Evolutionary conservation across 1,140 invertebrate species (phyloP), one percentile per base, ranked within the genome.

Genomic region (Trichonephila inaurata): DNA sequence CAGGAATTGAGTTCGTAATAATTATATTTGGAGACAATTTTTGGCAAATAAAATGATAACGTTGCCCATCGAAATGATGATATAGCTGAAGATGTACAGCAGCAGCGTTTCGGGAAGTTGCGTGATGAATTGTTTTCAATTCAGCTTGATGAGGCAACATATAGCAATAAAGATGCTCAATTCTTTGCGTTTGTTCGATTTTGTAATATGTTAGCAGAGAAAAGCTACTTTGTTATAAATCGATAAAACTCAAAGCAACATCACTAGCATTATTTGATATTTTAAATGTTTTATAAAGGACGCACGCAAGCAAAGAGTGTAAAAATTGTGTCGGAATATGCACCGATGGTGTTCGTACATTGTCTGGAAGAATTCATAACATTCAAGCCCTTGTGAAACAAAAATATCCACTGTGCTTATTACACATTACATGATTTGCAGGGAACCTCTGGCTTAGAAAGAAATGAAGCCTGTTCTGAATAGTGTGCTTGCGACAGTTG

Each of bases 401-500:
- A 44, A 44, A 82, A 14, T 44, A 0, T 19, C 33, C 33, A 44
- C 77, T 51, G 14, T 44, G 18, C 18, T 1, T 82, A 14, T 82
- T 5, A 82, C 33, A 82, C 16, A 82, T 82, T 40, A 16, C 51
- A 86, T 62, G 0, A 86, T 86, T 24, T 21, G 24, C 83, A 86
- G 83, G 12, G 58, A 86, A 62, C n/a, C 51, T 62, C 51, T 86
- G 51, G 51, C 58, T 86, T 60, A 21, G 0, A 86, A 86, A 86
- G 83, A 86, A 86, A 86, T 86, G 83, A 86, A 12, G 61, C 16
- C 24, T 86, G 58, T 10, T 61, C n/a, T 86, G n/a, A 86, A 86
- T 33, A 86, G n/a, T 86, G n/a, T 58, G 0, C 40, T 61, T 62
- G 62, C 28, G 21, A 86, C 58, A 8, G 51, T 62, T 86, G 60